Percentiles rank a stretch among this genome's conserved stretches.
Evolutionary conservation across 2,113 vertebrate species (phyloP).

Genomic region (Neotoma lepida): DNA sequence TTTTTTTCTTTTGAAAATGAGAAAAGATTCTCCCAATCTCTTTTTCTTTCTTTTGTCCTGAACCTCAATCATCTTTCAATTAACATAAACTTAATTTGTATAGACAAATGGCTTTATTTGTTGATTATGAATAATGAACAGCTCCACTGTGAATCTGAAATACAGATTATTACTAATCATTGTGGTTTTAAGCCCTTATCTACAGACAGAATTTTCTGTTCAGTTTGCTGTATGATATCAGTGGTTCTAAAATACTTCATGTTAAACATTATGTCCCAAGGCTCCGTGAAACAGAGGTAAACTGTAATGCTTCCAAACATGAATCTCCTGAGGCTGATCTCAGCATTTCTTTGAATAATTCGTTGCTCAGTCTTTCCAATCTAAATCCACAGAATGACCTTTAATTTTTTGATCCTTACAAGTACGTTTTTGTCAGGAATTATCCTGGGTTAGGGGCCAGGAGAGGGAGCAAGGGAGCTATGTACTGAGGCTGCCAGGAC

Average conservation of each 20-base stretch:
- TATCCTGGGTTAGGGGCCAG: background rate
- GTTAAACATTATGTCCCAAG: background rate
- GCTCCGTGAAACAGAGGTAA: background rate
- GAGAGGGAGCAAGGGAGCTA: slow-evolving; percentile 9
- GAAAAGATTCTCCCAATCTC: background rate
- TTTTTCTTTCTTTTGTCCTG: background rate
- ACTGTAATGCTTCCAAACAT: background rate
- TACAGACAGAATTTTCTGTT: background rate
- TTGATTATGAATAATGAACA: background rate
- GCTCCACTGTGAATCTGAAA: background rate
- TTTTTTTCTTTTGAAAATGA: background rate
- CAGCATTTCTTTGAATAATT: slow-evolving; percentile 1
- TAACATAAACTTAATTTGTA: background rate
- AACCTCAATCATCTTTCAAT: background rate
- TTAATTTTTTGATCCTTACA: slow-evolving; percentile 41
- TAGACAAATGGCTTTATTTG: slow-evolving; percentile 21
- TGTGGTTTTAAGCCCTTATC: slow-evolving; percentile 2
- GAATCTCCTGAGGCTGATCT: background rate
- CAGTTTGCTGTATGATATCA: background rate
- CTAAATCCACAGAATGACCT: background rate
- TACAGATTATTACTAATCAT: background rate
- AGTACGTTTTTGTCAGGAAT: background rate
- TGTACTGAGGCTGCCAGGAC: background rate
- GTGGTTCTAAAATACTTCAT: background rate
- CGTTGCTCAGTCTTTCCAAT: background rate